Conservation (phyloP, 2,888 invertebrate species). For the Acanthacorydalis orientalis region DNA sequence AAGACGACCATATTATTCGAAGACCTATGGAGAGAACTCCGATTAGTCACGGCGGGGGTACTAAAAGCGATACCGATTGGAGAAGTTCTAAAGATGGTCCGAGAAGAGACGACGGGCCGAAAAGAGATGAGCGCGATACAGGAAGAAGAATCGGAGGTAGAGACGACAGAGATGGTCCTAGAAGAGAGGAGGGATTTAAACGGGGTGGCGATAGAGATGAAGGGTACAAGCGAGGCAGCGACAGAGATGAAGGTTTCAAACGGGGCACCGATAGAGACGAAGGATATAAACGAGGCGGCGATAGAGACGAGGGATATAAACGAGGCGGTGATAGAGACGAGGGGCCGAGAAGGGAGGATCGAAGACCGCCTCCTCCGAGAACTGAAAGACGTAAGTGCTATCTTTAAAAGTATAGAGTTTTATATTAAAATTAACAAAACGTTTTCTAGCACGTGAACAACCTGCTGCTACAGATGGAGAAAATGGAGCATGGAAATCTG, state of each 20-base stretch:
- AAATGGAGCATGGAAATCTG: constrained; percentile 22
- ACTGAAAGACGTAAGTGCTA: constrained; percentile 20
- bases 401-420: not conserved
- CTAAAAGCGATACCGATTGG: constrained; percentile 3
- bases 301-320: not conserved
- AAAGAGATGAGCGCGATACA: constrained; percentile 4
- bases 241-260: not conserved
- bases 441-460: constrained; percentile 16
- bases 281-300: not conserved
- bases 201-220: not conserved
- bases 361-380: constrained; percentile 12
- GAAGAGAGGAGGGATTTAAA: constrained; percentile 3
- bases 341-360: constrained; percentile 1
- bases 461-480: constrained; percentile 17
- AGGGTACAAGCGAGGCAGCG: not conserved
- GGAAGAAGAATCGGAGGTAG: constrained; percentile 5
- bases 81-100: constrained; percentile 2
- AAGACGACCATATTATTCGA: constrained; percentile 7
- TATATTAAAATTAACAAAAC: not conserved
- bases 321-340: not conserved
- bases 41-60: constrained; percentile 4
- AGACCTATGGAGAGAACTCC: too few species aligned
- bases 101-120: constrained; percentile 8
- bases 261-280: not conserved
- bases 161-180: constrained; percentile 3